These are phyloP conservation scores for Rhipidura dahli DNA, from an alignment of 2,113 vertebrate genomes.

Conservation along the genomic window DNA sequence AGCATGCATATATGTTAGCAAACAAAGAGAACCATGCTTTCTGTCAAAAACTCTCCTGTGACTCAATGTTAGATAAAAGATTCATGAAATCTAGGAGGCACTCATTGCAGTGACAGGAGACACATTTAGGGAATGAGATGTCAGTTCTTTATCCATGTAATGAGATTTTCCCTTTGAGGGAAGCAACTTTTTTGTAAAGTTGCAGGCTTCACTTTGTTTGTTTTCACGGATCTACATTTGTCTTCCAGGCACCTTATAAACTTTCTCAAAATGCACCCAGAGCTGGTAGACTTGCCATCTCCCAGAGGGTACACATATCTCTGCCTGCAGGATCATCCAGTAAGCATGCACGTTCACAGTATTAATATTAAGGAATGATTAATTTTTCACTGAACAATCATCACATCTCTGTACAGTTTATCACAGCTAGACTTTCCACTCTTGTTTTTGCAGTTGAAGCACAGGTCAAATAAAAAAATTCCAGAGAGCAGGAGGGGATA, in stretches of 20 bases:
- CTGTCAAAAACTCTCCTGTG: not conserved
- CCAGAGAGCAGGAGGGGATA: not conserved
- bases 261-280: not conserved
- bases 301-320: not conserved
- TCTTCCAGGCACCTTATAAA: not conserved
- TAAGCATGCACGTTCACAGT: not conserved
- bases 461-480: not conserved
- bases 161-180: not conserved
- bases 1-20: not conserved
- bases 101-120: not conserved
- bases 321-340: not conserved
- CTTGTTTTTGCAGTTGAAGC: not conserved
- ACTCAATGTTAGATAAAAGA: not conserved
- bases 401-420: not conserved
- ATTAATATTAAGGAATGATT: not conserved
- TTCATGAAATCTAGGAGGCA: not conserved
- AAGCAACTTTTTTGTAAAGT: not conserved
- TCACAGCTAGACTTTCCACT: not conserved
- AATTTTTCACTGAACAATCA: not conserved
- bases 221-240: not conserved
- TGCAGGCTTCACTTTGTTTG: fast-evolving
- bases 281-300: not conserved
- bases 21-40: not conserved
- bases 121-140: not conserved
- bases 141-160: not conserved